These are phyloP conservation scores for Eptesicus fuscus DNA, from an alignment of 2,113 vertebrate genomes.

Conservation along the genomic window DNA sequence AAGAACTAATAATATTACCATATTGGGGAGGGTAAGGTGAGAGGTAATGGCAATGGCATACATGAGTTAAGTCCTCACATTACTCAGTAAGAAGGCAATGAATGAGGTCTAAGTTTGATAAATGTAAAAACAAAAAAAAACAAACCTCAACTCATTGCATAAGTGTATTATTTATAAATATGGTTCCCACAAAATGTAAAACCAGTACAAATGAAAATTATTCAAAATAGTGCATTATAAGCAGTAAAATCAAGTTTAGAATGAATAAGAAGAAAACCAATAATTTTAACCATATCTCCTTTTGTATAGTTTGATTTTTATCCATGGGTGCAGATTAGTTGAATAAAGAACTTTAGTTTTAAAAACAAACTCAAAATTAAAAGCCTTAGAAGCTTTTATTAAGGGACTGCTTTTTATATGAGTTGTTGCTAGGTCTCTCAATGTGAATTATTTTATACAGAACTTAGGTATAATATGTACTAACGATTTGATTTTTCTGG, in stretches of 20 bases:
- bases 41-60: background rate
- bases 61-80: background rate
- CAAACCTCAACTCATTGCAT: background rate
- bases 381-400: background rate
- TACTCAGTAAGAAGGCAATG: background rate
- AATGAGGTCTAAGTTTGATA: background rate
- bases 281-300: background rate
- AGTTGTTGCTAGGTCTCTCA: constrained; percentile 1
- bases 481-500: constrained; percentile 13
- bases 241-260: background rate
- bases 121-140: background rate
- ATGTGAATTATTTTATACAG: background rate
- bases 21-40: background rate
- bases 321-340: background rate
- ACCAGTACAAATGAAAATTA: background rate
- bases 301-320: constrained; percentile 5
- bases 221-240: background rate
- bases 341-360: background rate
- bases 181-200: background rate
- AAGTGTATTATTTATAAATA: background rate
- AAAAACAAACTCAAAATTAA: background rate
- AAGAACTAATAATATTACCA: background rate
- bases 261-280: background rate
- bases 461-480: background rate
- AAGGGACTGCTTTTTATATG: background rate